phyloP scores from a whole-genome alignment of 2,797 vertebrate species.

The Siniperca undulata region DNA sequence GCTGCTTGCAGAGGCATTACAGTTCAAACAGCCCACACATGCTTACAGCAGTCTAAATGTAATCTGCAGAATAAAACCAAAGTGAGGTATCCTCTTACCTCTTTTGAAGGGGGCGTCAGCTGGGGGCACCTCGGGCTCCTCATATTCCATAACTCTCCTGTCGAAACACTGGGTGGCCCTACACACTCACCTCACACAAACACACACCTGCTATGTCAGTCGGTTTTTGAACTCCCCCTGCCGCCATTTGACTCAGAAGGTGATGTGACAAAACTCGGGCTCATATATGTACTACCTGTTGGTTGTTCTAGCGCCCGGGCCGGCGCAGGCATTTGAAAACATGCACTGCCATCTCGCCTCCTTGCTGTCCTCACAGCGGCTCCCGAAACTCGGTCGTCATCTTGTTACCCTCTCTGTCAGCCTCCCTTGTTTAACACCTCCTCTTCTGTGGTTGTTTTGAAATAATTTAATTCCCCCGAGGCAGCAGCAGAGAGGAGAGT shows the following conservation, averaged over 20 bases:
- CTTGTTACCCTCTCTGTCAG: slow-evolving; percentile 5
- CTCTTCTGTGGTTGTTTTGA: slow-evolving; percentile 49
- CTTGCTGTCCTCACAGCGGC: slow-evolving; percentile 30
- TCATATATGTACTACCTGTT: slow-evolving; percentile 63
- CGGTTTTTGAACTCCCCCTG: slow-evolving; percentile 24
- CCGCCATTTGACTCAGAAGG: slow-evolving; percentile 4
- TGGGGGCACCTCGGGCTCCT: slow-evolving; percentile 66
- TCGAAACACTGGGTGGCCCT: slow-evolving; percentile 58
- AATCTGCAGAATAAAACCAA: slow-evolving; percentile 4
- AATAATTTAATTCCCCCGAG: slow-evolving; percentile 42
- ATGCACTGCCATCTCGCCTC: slow-evolving; percentile 70
- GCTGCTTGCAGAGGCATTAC: background rate
- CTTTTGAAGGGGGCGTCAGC: slow-evolving; percentile 67
- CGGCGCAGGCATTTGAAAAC: slow-evolving; percentile 76
- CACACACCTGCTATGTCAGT: slow-evolving; percentile 32
- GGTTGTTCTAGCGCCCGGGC: slow-evolving; percentile 68
- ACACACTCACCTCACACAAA: slow-evolving; percentile 32
- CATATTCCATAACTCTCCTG: slow-evolving; percentile 81
- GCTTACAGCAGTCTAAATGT: background rate
- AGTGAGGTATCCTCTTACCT: slow-evolving; percentile 67
- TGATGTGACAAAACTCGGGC: background rate
- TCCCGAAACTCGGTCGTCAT: slow-evolving; percentile 46
- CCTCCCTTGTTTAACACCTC: slow-evolving; percentile 25
- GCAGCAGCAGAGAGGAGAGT: slow-evolving; percentile 38
- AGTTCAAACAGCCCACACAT: background rate